Percentiles rank a stretch among this genome's conserved stretches.
Conservation (phyloP, 1,140 invertebrate genomes). For the Orius laevigatus region DNA sequence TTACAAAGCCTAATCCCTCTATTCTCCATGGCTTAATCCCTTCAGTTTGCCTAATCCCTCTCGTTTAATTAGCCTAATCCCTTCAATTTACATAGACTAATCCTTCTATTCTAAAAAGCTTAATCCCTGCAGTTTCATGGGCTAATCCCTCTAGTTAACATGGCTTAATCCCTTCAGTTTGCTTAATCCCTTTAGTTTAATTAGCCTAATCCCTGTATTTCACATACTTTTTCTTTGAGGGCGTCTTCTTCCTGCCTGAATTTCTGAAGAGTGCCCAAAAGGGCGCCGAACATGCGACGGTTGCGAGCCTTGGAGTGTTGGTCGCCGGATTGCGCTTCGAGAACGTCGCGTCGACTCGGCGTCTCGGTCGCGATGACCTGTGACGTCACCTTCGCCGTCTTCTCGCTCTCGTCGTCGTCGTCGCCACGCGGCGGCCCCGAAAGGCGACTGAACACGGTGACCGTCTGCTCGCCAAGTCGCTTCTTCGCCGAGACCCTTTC, state of each 20-base stretch:
- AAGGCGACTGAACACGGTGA: constrained; percentile 22
- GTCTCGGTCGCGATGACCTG: constrained; percentile 46
- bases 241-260: constrained; percentile 89
- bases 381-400: constrained; percentile 28
- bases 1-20: too few relatives aligned
- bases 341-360: constrained; percentile 54
- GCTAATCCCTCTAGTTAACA: too few relatives aligned
- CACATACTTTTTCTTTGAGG: constrained; percentile 49
- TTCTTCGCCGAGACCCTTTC: constrained; percentile 19
- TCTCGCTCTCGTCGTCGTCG: constrained; percentile 10
- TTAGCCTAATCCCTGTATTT: too few relatives aligned
- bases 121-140: too few relatives aligned
- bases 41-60: too few relatives aligned
- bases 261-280: constrained; percentile 84
- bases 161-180: too few relatives aligned
- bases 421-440: constrained; percentile 20
- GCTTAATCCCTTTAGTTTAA: too few relatives aligned
- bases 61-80: too few relatives aligned
- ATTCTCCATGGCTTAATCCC: too few relatives aligned
- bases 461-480: constrained; percentile 18
- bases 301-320: constrained; percentile 70
- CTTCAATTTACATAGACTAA: too few relatives aligned
- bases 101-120: too few relatives aligned
- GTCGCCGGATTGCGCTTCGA: constrained; percentile 70
- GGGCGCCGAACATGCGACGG: constrained; percentile 84